These are phyloP conservation scores for Uropetala carovei DNA, from an alignment of 2,888 invertebrate genomes.

Conservation along the genomic window DNA sequence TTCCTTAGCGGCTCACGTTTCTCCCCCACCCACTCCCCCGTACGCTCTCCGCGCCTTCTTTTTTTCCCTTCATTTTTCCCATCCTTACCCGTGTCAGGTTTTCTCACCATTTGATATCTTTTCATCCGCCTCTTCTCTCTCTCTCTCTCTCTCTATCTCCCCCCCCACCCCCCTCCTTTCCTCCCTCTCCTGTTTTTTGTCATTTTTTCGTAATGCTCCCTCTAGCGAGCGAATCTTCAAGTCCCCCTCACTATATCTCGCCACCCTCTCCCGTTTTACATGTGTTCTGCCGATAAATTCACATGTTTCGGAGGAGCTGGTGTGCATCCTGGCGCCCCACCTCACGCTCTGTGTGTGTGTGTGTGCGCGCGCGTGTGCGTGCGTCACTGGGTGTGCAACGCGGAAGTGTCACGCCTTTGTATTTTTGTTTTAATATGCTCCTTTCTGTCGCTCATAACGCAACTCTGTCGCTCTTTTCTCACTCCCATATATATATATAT, in stretches of 20 bases:
- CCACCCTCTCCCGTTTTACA: background rate
- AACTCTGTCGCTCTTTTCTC: background rate
- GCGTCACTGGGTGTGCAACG: background rate
- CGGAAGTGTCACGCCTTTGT: constrained; percentile 19
- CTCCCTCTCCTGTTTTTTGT: background rate
- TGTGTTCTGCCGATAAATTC: background rate
- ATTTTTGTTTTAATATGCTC: background rate
- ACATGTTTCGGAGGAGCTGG: background rate
- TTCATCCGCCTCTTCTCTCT: background rate
- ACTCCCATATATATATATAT: too few relatives aligned
- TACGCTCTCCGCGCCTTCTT: background rate
- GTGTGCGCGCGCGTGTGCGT: background rate
- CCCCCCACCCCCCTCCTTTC: background rate
- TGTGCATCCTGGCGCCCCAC: background rate
- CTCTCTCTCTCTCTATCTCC: background rate
- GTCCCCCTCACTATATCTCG: background rate
- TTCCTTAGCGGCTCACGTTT: constrained; percentile 41
- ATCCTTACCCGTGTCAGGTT: constrained; percentile 53
- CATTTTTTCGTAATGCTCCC: background rate
- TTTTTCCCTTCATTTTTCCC: constrained; percentile 26
- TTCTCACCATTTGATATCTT: constrained; percentile 62
- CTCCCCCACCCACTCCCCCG: background rate
- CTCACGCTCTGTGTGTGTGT: too few relatives aligned
- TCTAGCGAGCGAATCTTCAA: background rate
- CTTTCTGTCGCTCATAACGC: background rate